Evolutionary conservation across 2,113 vertebrate species (phyloP), one percentile per base, ranked within the genome.

Genomic region (Nematolebias whitei): DNA sequence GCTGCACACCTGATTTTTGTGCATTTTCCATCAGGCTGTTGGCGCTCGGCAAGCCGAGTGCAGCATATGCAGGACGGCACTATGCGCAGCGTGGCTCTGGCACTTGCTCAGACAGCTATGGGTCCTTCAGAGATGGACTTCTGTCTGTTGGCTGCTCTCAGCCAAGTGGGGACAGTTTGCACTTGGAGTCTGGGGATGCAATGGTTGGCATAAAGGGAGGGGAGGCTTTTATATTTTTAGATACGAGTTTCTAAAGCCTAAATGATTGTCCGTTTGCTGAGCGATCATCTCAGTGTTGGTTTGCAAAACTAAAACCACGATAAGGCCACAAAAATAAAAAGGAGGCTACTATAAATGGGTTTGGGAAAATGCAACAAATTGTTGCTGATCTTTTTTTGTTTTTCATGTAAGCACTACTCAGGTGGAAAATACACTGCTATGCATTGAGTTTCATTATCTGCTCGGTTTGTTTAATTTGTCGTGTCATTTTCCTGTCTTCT

Each of bases 381-480:
- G 81, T 85, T 80, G 84, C 79, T 78, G 71, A 83, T 87, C 69
- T 86, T 67, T 83, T 64, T 83, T 83, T 82, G 84, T 77, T 90
- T 76, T 88, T 71, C 85, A 77, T 84, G 87, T 80, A 82, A 82
- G 84, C 79, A 87, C 88, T 91, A 92, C 89, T 92, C 91, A 92
- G 91, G 90, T 92, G 91, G 84, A 93, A 91, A 85, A 88, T 81
- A 88, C 86, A 91, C 87, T 88, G 90, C 90, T 91, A 91, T 92
- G 87, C 92, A 91, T 92, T 73, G 63, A 68, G 67, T 85, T 82
- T 86, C 44, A 63, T 44, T 78, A 76, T 90, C 66, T 83, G 83
- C 71, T 82, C 56, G 41, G 80, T 86, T 78, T 80, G 84, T 84
- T 71, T 76, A 32, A 77, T 82, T 63, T 71, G 52, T 53, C 72